Percentiles rank a stretch among this genome's conserved stretches.
phyloP scores from a whole-genome alignment of 2,797 vertebrate species.

The Mallotus villosus region DNA sequence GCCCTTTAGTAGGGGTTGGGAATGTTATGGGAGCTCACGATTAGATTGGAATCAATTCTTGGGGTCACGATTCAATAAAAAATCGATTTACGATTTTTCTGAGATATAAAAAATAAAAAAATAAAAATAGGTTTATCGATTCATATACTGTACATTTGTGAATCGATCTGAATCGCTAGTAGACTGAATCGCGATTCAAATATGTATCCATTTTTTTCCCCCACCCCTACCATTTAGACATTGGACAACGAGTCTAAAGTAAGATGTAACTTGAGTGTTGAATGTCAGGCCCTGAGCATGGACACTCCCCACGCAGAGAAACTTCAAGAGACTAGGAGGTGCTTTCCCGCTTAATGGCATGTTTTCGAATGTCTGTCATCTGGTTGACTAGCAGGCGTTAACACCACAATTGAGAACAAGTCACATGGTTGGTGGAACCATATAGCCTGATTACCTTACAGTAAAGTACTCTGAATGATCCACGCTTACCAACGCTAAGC shows the following conservation, averaged over 20 bases:
- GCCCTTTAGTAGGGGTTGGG: too few relatives aligned
- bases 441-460: slow-evolving; percentile 12
- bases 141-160: too few relatives aligned
- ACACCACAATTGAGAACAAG: slow-evolving; percentile 51
- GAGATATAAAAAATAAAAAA: too few relatives aligned
- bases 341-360: slow-evolving; percentile 54
- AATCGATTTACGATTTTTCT: too few relatives aligned
- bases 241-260: slow-evolving; percentile 16
- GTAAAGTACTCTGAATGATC: neutral
- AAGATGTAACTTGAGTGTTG: slow-evolving; percentile 21
- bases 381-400: slow-evolving; percentile 31
- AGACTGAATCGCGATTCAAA: too few relatives aligned
- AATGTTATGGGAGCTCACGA: too few relatives aligned
- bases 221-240: slow-evolving; percentile 22
- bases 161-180: too few relatives aligned
- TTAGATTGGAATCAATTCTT: too few relatives aligned
- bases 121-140: too few relatives aligned
- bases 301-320: slow-evolving; percentile 10
- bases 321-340: slow-evolving; percentile 29
- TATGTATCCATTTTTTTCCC: too few relatives aligned
- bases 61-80: too few relatives aligned
- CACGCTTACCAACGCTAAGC: too few relatives aligned
- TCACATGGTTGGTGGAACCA: slow-evolving; percentile 49
- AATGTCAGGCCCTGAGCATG: slow-evolving; percentile 25
- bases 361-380: slow-evolving; percentile 58